Evolutionary conservation across 2,113 vertebrate genomes (phyloP).

Genomic region (Heterocephalus glaber): DNA sequence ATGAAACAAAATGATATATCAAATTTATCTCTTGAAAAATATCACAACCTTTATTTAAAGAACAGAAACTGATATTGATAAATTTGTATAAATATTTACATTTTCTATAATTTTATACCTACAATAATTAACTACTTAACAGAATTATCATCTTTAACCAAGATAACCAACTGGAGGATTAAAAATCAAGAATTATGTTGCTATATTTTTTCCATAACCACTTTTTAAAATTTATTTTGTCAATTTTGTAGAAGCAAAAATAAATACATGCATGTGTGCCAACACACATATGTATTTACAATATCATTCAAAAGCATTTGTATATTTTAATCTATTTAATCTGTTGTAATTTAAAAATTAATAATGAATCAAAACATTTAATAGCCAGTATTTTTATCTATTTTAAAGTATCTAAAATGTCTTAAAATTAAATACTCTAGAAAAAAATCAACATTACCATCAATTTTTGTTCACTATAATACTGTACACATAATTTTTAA

Average conservation of each 20-base stretch:
- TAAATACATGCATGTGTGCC: not conserved
- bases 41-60: not conserved
- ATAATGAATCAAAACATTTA: not conserved
- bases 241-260: not conserved
- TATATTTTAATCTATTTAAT: not conserved
- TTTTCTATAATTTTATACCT: not conserved
- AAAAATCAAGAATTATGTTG: not conserved
- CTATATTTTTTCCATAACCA: not conserved
- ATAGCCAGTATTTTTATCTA: not conserved
- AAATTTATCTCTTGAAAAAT: not conserved
- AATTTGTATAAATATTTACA: not conserved
- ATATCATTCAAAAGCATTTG: not conserved
- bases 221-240: not conserved
- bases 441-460: not conserved
- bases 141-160: not conserved
- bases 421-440: constrained; percentile 14
- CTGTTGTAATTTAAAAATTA: not conserved
- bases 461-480: not conserved
- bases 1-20: not conserved
- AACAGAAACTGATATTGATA: not conserved
- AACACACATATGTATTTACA: not conserved
- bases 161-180: not conserved
- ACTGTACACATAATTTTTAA: not conserved
- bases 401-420: not conserved
- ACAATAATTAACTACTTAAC: not conserved